Base-by-base conservation (phyloP, 2,888 invertebrate species). In the Macrosiphum euphorbiae region DNA sequence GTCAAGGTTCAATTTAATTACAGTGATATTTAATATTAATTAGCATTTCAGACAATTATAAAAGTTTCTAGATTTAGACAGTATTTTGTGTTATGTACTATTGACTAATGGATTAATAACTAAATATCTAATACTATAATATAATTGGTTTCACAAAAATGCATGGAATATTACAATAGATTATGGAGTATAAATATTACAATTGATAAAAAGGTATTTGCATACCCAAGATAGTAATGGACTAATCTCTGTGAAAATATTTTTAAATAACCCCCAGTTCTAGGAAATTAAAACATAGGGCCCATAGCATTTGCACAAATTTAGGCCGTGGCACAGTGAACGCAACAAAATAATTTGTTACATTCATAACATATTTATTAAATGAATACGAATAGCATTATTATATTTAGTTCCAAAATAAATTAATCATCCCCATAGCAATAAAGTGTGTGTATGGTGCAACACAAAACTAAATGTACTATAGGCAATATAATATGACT, bases 381-480 rank as follows among this genome's bases (percentile, higher is more conserved):
- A 87, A 47, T 47, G 47, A 35, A 44, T 55, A 92, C 3, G 47
- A 35, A 44, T 55, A 92, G 1, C n/a, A 24, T 78, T 52, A 78
- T 20, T 55, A 92, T n/a, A 41, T 67, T 67, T 41, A 67, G 88
- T 67, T 78, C 1, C 26, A 67, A 92, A 52, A 88, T 84, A 52
- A 87, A 28, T 41, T 44, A 28, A 92, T 47, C 26, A 35, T 78
- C 28, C 61, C 67, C 78, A 88, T 4, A 88, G 11, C 3, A 86
- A 50, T 61, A 28, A 86, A 92, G 24, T 88, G 44, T 88, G 44
- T 85, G 50, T 41, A 8, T 44, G 44, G 86, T 90, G 67, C 87
- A 78, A 86, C 55, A 94, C 16, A 67, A 41, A 91, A 41, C 41
- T 78, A n/a, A n/a, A 91, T 55, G 24, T 61, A 90, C 24, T 87